Evolutionary conservation across 2,113 vertebrate genomes (phyloP).

Genomic region (Lates calcarifer): DNA sequence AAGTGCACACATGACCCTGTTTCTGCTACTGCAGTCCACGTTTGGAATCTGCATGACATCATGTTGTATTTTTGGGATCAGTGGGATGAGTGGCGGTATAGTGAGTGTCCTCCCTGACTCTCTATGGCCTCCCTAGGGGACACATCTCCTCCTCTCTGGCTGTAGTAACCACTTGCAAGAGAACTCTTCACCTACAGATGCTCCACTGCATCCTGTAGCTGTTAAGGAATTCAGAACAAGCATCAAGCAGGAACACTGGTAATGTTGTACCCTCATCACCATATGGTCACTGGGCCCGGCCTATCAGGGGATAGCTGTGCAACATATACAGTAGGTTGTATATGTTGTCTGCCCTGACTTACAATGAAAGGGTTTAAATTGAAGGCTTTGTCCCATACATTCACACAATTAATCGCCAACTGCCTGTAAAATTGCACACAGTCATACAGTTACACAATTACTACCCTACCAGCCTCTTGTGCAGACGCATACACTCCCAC

Average conservation of each 20-base stretch:
- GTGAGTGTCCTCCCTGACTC: constrained; percentile 51
- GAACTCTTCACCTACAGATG: constrained; percentile 31
- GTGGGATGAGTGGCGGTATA: constrained; percentile 56
- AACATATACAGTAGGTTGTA: background rate
- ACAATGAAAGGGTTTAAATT: constrained; percentile 1
- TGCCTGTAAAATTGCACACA: constrained; percentile 58
- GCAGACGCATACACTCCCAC: constrained; percentile 66
- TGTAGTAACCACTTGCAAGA: constrained; percentile 43
- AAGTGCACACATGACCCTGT: constrained; percentile 81
- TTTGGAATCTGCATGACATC: constrained; percentile 80
- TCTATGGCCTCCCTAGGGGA: constrained; percentile 30
- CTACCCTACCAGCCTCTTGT: constrained; percentile 56
- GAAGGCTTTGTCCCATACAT: constrained; percentile 15
- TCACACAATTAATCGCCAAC: constrained; percentile 45
- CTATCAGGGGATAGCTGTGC: background rate
- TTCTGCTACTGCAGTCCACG: constrained; percentile 77
- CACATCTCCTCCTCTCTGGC: constrained; percentile 51
- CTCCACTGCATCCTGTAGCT: constrained; percentile 21
- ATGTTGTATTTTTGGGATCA: constrained; percentile 76
- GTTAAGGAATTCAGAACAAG: constrained; percentile 19
- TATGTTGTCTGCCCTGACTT: background rate
- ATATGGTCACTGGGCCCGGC: background rate
- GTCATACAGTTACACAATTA: constrained; percentile 51
- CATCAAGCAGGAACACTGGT: background rate
- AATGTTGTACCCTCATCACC: background rate